Evolutionary conservation across 2,797 vertebrate genomes (phyloP), one percentile per base, ranked within the genome.

Genomic region (Cygnus olor): DNA sequence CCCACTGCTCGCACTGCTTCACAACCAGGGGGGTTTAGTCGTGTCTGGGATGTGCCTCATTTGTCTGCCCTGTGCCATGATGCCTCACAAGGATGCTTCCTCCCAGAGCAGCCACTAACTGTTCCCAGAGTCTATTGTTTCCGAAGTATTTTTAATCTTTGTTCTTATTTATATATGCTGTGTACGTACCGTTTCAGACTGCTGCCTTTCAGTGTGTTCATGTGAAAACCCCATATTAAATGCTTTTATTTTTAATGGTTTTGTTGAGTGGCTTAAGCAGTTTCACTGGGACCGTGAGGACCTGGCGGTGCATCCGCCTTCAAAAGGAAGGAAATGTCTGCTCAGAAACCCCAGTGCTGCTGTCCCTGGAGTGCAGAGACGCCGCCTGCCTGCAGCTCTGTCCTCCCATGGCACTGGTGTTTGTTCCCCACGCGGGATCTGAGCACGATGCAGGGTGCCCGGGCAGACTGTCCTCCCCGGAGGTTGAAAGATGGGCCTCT

Each of bases 221-320:
- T 92, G 92, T 95, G 93, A 93, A 94, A 94, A 80, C 88, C 89
- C 45, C 89, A 36, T 78, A 97, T 97, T 97, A 96, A 97, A 97
- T 93, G 95, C 94, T 97, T 95, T 95, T 96, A 95, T 96, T 97
- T 97, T 95, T 97, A 92, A 61, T 82, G 89, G 22, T 17, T 95
- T 94, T 85, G 60, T 66, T 85, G 45, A 68, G 40, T 57, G 74
- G 7, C 68, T 94, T 78, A 85, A 92, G 60, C 49, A n/a, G 44
- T 93, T 94, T 95, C 68, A 30, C 16, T 85, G 78, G 66, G 49
- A 82, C 25, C 45, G 24, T 2, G 1, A 86, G 34, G 63, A 69
- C 54, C 83, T 40, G 27, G 28, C 27, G 36, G 51, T 71, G 47
- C 36, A 61, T 78, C 54, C 42, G 49, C 68, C 24, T 92, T 92